Conservation (phyloP, 2,888 invertebrate species). For the Epirrhoe tristata region DNA sequence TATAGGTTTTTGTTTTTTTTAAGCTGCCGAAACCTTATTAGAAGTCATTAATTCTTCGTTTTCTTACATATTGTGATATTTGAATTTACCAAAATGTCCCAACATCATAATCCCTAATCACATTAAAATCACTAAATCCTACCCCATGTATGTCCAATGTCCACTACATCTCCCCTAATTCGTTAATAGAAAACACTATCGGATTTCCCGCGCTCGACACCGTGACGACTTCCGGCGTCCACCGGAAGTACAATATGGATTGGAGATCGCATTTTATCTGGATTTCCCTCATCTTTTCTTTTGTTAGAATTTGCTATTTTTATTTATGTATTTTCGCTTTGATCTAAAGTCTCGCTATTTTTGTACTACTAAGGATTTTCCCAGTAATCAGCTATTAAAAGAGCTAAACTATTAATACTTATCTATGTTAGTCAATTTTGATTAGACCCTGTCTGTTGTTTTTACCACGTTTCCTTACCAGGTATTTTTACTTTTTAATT, state of each 20-base stretch:
- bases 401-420: no score
- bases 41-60: no score
- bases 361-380: background rate
- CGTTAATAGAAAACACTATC: conserved; percentile 82
- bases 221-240: conserved; percentile 72
- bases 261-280: conserved; percentile 46
- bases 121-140: conserved; percentile 63
- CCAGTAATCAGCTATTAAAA: no score
- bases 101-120: conserved; percentile 46
- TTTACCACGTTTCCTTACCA: no score
- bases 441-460: no score
- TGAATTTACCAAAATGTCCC: conserved; percentile 12
- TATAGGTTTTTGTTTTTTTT: no score
- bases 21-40: no score
- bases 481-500: no score
- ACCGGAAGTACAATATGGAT: conserved; percentile 66
- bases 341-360: background rate
- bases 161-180: conserved; percentile 74
- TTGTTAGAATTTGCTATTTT: conserved; percentile 7
- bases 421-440: no score
- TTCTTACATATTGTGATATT: background rate
- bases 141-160: conserved; percentile 43
- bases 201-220: conserved; percentile 69
- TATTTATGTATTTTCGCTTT: background rate
- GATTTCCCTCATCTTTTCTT: conserved; percentile 41